These are phyloP conservation scores for Hartigia nigra DNA, from an alignment of 2,888 invertebrate species.

Conservation along the genomic window DNA sequence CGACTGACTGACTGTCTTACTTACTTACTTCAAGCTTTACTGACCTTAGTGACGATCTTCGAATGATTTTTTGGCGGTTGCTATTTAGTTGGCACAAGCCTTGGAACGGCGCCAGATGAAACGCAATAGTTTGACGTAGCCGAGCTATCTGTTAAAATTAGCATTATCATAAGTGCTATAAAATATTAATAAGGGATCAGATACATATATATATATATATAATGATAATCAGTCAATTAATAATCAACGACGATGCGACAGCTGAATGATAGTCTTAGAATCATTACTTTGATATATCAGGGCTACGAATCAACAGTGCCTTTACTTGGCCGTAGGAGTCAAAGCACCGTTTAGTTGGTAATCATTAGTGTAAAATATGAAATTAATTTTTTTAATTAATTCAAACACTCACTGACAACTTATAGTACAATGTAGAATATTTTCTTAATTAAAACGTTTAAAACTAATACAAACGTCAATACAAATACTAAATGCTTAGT, in stretches of 20 bases:
- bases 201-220: not conserved
- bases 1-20: slow-evolving; percentile 50
- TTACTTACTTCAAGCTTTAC: slow-evolving; percentile 48
- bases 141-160: slow-evolving; percentile 55
- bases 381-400: not conserved
- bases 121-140: slow-evolving; percentile 27
- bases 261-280: not conserved
- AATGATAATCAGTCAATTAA: not conserved
- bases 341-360: not conserved
- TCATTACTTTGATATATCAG: not conserved
- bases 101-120: slow-evolving; percentile 54
- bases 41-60: slow-evolving; percentile 54
- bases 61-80: slow-evolving; percentile 44
- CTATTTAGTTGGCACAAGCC: slow-evolving; percentile 41
- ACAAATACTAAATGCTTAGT: slow-evolving; percentile 1
- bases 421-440: too few species aligned
- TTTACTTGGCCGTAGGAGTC: too few species aligned
- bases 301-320: not conserved
- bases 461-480: slow-evolving; percentile 14
- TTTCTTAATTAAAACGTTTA: not conserved
- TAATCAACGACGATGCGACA: not conserved
- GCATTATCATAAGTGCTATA: slow-evolving; percentile 46
- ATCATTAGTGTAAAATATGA: not conserved
- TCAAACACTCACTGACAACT: too few species aligned
- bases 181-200: not conserved